A percentile compares a stretch with the other conserved stretches of the same genome.
Evolutionary conservation across 2,888 invertebrate genomes (phyloP).

Genomic region (Augochlorella aurata): DNA sequence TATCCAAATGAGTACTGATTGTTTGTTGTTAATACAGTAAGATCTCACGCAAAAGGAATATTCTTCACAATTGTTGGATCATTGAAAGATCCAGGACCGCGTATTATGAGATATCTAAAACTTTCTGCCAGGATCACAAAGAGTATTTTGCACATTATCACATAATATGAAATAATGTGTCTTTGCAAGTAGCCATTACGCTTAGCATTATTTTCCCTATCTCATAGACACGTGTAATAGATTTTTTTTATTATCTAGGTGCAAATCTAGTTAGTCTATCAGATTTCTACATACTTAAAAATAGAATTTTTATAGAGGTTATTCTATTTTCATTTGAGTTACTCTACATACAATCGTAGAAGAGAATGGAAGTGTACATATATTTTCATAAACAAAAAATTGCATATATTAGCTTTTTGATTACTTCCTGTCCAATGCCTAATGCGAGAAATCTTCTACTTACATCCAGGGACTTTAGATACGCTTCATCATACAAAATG

Average conservation of each 20-base stretch:
- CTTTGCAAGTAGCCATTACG: conserved; percentile 7
- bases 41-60: conserved; percentile 41
- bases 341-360: background rate
- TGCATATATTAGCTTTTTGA: background rate
- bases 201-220: conserved; percentile 13
- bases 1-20: conserved; percentile 35
- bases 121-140: background rate
- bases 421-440: background rate
- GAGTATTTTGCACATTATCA: conserved; percentile 14
- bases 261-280: conserved; percentile 3
- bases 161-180: conserved; percentile 32
- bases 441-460: background rate
- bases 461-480: background rate
- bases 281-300: background rate
- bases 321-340: background rate
- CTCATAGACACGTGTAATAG: conserved; percentile 5
- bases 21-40: conserved; percentile 55
- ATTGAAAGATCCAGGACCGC: conserved; percentile 33
- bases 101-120: conserved; percentile 32
- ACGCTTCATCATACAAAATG: background rate
- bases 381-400: background rate
- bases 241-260: conserved; percentile 1
- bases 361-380: background rate
- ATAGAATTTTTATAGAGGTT: background rate
- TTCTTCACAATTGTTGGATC: conserved; percentile 32